Percentiles rank a stretch among this genome's conserved stretches.
Evolutionary conservation across 2,797 vertebrate genomes (phyloP).

Genomic region (Leptoclinus maculatus): DNA sequence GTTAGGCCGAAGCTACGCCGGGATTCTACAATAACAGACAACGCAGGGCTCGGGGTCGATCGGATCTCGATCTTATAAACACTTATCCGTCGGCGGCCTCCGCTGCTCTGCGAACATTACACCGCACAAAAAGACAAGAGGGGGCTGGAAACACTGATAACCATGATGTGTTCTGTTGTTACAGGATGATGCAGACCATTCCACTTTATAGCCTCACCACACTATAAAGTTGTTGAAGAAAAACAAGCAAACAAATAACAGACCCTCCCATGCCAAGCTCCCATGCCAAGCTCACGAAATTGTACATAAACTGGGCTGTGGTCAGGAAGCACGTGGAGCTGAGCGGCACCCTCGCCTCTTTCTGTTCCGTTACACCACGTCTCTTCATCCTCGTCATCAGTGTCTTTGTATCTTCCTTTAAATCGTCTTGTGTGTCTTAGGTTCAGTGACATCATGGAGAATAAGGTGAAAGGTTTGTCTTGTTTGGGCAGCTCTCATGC

Average conservation of each 20-base stretch:
- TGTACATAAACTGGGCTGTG: background rate
- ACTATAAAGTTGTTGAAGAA: background rate
- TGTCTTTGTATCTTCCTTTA: background rate
- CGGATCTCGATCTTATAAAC: constrained; percentile 47
- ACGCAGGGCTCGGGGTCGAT: constrained; percentile 39
- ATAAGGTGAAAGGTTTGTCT: background rate
- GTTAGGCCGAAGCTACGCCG: constrained; percentile 54
- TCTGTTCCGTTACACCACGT: background rate
- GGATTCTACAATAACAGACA: constrained; percentile 59
- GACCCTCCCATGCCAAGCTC: background rate
- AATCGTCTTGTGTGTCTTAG: background rate
- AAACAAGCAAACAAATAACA: constrained; percentile 25
- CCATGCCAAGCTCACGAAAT: background rate
- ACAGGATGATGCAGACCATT: constrained; percentile 25
- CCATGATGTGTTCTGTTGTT: constrained; percentile 26
- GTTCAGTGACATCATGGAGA: background rate
- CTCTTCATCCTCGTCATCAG: background rate
- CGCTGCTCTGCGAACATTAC: constrained; percentile 1
- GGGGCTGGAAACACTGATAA: constrained; percentile 33
- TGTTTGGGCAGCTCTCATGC: background rate
- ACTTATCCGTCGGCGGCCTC: constrained; percentile 22
- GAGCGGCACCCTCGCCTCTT: background rate
- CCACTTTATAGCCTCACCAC: background rate
- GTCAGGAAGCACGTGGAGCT: background rate
- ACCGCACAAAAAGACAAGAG: constrained; percentile 26